Percentiles rank a stretch among this genome's conserved stretches.
Conservation (phyloP, 2,797 vertebrate species). For the Poeciliopsis gracilis region DNA sequence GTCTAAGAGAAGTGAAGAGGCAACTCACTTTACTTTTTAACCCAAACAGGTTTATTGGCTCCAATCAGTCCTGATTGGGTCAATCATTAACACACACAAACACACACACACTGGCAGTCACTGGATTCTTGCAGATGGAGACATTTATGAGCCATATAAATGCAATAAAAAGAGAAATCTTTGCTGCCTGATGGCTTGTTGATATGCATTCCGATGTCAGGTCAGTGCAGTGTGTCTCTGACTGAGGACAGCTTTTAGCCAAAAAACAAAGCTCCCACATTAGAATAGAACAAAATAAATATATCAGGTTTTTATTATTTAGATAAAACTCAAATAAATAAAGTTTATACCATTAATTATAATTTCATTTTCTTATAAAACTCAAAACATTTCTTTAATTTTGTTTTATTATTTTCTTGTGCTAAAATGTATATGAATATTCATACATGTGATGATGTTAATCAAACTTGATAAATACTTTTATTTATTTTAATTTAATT, state of each 20-base stretch:
- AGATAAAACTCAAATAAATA: neutral
- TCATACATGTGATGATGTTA: too few relatives aligned
- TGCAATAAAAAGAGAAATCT: constrained; percentile 16
- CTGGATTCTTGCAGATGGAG: constrained; percentile 35
- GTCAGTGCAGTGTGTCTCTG: neutral
- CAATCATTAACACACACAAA: constrained; percentile 72
- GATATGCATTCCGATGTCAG: neutral
- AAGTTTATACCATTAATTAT: neutral
- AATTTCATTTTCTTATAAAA: too few relatives aligned
- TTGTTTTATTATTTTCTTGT: too few relatives aligned
- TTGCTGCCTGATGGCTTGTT: constrained; percentile 1
- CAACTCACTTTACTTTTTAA: constrained; percentile 17
- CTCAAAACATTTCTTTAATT: too few relatives aligned
- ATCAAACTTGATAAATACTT: too few relatives aligned
- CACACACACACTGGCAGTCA: constrained; percentile 36
- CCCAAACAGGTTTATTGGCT: constrained; percentile 60
- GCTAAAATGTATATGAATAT: too few relatives aligned
- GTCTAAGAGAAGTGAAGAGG: neutral
- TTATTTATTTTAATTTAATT: neutral
- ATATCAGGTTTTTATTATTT: neutral
- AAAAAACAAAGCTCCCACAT: neutral
- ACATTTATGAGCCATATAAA: constrained; percentile 12
- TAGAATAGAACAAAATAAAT: neutral
- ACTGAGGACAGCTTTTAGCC: neutral
- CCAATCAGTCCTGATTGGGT: constrained; percentile 42